Percentiles rank a stretch among this genome's conserved stretches.
Evolutionary conservation across 2,888 invertebrate species (phyloP).

Genomic region (Hyles lineata): DNA sequence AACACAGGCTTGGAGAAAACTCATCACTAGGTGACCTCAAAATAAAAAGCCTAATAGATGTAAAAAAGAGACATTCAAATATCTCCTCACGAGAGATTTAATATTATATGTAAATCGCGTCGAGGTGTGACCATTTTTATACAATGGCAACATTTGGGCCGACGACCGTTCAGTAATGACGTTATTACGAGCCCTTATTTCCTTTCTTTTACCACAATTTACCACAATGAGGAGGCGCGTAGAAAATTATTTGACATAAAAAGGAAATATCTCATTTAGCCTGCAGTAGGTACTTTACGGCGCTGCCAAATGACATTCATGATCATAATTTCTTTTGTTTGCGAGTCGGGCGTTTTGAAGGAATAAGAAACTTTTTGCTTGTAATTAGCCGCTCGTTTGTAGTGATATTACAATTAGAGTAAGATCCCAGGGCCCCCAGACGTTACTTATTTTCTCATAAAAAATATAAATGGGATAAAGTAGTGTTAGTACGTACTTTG

Average conservation of each 20-base stretch:
- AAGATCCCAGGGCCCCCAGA: too few species aligned
- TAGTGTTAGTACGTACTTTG: too few species aligned
- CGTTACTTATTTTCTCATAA: too few species aligned
- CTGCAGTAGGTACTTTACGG: conserved; percentile 18
- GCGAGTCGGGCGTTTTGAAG: conserved; percentile 14
- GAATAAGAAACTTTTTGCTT: background rate
- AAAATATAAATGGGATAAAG: too few species aligned
- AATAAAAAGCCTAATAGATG: background rate
- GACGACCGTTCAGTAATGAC: conserved; percentile 51
- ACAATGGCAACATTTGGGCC: conserved; percentile 56
- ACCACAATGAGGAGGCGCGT: conserved; percentile 37
- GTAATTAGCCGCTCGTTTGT: background rate
- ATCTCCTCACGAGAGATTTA: conserved; percentile 7
- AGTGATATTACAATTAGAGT: too few species aligned
- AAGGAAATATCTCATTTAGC: conserved; percentile 35
- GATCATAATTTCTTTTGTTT: conserved; percentile 32
- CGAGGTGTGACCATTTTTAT: conserved; percentile 55
- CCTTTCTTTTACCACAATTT: conserved; percentile 42
- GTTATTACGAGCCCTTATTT: conserved; percentile 44
- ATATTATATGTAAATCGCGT: conserved; percentile 54
- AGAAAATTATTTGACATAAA: conserved; percentile 41
- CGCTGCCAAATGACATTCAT: conserved; percentile 27
- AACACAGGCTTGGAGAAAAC: too few species aligned
- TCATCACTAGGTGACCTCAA: background rate
- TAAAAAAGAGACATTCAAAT: background rate